Conservation (phyloP, 2,113 vertebrate genomes). For the Lichenostomus cassidix region DNA sequence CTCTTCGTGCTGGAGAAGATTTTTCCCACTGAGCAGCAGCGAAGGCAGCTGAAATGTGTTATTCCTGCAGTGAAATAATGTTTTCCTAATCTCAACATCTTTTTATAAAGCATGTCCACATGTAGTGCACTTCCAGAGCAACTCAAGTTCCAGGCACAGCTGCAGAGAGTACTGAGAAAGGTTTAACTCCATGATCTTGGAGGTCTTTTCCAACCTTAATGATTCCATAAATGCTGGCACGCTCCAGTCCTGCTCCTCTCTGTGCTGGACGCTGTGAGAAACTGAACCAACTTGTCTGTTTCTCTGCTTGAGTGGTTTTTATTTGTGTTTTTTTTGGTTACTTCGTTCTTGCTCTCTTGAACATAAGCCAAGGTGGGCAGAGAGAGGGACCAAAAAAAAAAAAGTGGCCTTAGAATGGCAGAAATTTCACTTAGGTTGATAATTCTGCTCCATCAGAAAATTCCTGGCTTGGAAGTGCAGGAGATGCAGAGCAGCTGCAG, state of each 20-base stretch:
- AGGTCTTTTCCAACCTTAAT: background rate
- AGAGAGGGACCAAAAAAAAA: background rate
- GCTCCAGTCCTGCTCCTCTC: background rate
- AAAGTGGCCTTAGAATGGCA: background rate
- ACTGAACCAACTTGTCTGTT: background rate
- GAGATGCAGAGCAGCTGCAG: background rate
- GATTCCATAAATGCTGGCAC: background rate
- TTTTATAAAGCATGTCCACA: conserved; percentile 51
- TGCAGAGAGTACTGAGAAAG: conserved; percentile 23
- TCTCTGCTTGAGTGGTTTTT: background rate
- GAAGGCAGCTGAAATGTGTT: conserved; percentile 59
- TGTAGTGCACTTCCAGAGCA: conserved; percentile 29
- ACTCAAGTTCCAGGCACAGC: conserved; percentile 29
- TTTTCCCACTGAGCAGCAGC: background rate
- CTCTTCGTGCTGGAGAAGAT: background rate
- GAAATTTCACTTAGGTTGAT: background rate
- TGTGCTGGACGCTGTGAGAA: background rate
- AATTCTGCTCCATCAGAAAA: background rate
- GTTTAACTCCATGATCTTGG: background rate
- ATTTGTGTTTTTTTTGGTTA: background rate
- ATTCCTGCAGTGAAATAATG: conserved; percentile 47
- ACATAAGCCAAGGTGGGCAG: background rate
- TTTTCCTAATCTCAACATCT: conserved; percentile 69
- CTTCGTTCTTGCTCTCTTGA: background rate
- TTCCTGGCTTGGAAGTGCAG: background rate